phyloP scores from a whole-genome alignment of 2,888 invertebrate species.

The Gymnosoma rotundatum region DNA sequence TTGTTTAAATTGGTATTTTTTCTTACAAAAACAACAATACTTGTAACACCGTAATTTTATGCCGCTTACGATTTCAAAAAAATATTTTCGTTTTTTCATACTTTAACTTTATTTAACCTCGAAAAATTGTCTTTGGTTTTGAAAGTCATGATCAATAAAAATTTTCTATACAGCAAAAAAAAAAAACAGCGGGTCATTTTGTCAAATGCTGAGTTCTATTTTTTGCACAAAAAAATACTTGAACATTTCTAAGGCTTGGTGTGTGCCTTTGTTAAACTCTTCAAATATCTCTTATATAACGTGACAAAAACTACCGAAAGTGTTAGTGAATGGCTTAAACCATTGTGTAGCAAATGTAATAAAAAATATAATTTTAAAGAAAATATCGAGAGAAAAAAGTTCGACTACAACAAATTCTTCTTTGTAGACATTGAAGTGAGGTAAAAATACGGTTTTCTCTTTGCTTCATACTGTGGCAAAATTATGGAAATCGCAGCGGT shows the following conservation, averaged over 20 bases:
- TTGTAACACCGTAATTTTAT: background rate
- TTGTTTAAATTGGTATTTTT: too few species aligned
- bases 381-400: background rate
- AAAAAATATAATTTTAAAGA: constrained; percentile 29
- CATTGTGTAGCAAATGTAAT: constrained; percentile 12
- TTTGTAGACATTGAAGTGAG: background rate
- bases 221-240: constrained; percentile 27
- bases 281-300: constrained; percentile 56
- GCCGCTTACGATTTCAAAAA: background rate
- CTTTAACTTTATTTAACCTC: constrained; percentile 35
- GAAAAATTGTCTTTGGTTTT: constrained; percentile 56
- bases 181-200: constrained; percentile 40
- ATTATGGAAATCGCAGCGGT: constrained; percentile 51
- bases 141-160: constrained; percentile 37
- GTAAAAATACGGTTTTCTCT: background rate
- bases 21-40: background rate
- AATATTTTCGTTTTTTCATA: background rate
- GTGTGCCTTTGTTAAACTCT: constrained; percentile 48
- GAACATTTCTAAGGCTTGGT: constrained; percentile 31
- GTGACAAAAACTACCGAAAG: constrained; percentile 67
- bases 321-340: constrained; percentile 65
- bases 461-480: constrained; percentile 51
- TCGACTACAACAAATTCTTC: background rate
- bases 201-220: background rate
- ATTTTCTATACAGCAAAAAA: constrained; percentile 2